Evolutionary conservation across 2,888 invertebrate species (phyloP).

Genomic region (Lasioglossum leucozonium): DNA sequence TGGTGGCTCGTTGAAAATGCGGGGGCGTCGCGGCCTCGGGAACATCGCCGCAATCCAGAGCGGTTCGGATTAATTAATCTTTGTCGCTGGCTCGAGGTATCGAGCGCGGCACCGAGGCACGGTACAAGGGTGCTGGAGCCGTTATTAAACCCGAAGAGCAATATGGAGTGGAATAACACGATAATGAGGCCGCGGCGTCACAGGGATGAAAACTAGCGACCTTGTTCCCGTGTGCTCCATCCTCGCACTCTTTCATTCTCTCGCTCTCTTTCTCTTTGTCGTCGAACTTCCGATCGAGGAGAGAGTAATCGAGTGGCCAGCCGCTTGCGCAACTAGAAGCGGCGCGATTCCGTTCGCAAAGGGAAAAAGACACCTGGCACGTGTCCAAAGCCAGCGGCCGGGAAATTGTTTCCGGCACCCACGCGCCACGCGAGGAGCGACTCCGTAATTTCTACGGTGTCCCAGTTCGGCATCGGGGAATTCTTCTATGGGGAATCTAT

Average conservation of each 20-base stretch:
- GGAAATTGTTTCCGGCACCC: slow-evolving; percentile 66
- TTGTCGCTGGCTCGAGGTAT: slow-evolving; percentile 45
- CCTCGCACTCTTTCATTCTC: not conserved
- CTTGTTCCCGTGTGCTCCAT: slow-evolving; percentile 3
- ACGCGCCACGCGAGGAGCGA: slow-evolving; percentile 53
- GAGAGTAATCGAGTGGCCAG: slow-evolving; percentile 50
- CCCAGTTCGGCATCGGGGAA: slow-evolving; percentile 46
- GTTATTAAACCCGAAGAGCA: slow-evolving; percentile 64
- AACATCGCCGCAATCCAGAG: slow-evolving; percentile 20
- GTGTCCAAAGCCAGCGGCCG: slow-evolving; percentile 42
- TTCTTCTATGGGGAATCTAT: not conserved
- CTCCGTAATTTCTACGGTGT: slow-evolving; percentile 66
- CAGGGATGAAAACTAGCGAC: slow-evolving; percentile 55
- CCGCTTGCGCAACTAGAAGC: slow-evolving; percentile 44
- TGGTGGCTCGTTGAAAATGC: slow-evolving; percentile 6
- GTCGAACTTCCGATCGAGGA: slow-evolving; percentile 29
- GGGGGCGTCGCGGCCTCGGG: not conserved
- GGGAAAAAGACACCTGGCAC: slow-evolving; percentile 24
- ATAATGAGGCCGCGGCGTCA: slow-evolving; percentile 48
- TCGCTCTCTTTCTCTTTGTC: not conserved
- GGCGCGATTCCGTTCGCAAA: slow-evolving; percentile 26
- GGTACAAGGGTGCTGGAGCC: slow-evolving; percentile 52
- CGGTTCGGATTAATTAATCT: slow-evolving; percentile 65
- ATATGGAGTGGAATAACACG: slow-evolving; percentile 61
- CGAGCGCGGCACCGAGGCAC: slow-evolving; percentile 44